Percentiles rank a stretch among this genome's conserved stretches.
These are phyloP conservation scores for Paedocypris micromegethes DNA, from an alignment of 2,797 vertebrate genomes.

Conservation along the genomic window DNA sequence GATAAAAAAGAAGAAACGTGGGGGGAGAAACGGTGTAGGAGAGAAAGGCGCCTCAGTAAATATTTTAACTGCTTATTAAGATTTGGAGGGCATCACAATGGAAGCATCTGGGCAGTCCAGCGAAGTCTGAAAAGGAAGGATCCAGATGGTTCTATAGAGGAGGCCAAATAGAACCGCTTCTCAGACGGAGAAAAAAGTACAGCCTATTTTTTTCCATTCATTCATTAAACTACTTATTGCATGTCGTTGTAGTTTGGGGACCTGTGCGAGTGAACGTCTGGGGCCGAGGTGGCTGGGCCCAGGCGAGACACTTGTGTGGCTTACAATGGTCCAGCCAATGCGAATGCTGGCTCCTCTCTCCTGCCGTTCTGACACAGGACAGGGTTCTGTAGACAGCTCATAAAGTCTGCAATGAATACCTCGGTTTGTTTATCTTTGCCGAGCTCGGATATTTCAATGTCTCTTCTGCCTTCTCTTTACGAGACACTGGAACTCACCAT, in stretches of 20 bases:
- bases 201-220: slow-evolving; percentile 57
- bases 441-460: slow-evolving; percentile 74
- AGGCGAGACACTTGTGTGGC: slow-evolving; percentile 38
- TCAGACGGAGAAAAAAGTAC: slow-evolving; percentile 50
- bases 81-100: slow-evolving; percentile 89
- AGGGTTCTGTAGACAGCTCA: slow-evolving; percentile 69
- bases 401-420: slow-evolving; percentile 76
- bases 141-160: slow-evolving; percentile 87
- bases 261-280: slow-evolving; percentile 33
- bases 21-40: slow-evolving; percentile 33
- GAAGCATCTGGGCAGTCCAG: slow-evolving; percentile 89
- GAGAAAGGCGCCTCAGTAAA: slow-evolving; percentile 83
- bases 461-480: slow-evolving; percentile 71
- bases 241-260: slow-evolving; percentile 30
- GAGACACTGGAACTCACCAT: slow-evolving; percentile 65
- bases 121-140: slow-evolving; percentile 73
- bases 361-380: slow-evolving; percentile 63
- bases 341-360: slow-evolving; percentile 50
- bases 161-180: slow-evolving; percentile 72
- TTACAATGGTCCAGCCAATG: slow-evolving; percentile 63
- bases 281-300: background rate
- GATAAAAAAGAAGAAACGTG: slow-evolving; percentile 53
- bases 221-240: slow-evolving; percentile 68
- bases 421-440: slow-evolving; percentile 76
- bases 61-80: slow-evolving; percentile 99